These are phyloP conservation scores for Danaus chrysippus DNA, from an alignment of 2,888 invertebrate species.

Conservation along the genomic window DNA sequence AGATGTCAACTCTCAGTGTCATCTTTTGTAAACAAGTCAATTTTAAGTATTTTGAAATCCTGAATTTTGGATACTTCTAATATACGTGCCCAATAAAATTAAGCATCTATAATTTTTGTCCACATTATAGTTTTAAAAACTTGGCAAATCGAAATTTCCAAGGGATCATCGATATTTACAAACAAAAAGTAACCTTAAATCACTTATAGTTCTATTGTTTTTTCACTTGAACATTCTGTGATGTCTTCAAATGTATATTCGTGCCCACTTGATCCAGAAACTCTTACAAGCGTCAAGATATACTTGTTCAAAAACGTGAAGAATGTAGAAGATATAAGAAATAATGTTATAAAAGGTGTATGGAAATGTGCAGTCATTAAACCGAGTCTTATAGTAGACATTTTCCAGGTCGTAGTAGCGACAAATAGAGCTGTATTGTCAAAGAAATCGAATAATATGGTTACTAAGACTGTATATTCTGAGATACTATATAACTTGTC, in stretches of 20 bases:
- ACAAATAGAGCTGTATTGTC: conserved; percentile 82
- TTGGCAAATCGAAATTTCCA: too few species aligned
- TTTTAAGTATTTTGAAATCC: too few species aligned
- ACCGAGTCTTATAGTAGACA: conserved; percentile 79
- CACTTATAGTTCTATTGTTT: neutral
- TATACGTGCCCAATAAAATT: too few species aligned
- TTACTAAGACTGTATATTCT: conserved; percentile 81
- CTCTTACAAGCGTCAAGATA: conserved; percentile 62
- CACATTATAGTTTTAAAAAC: too few species aligned
- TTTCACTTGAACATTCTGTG: conserved; percentile 14
- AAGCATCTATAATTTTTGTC: too few species aligned
- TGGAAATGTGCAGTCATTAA: conserved; percentile 82
- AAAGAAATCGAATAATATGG: conserved; percentile 65
- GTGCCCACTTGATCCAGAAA: conserved; percentile 65
- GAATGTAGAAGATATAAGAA: conserved; percentile 76
- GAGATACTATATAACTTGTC: conserved; percentile 85
- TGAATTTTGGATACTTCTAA: too few species aligned
- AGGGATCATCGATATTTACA: neutral
- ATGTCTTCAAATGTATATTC: conserved; percentile 47
- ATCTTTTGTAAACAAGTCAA: too few species aligned
- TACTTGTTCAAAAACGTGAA: conserved; percentile 79
- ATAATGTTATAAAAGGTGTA: conserved; percentile 75
- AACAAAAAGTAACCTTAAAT: neutral
- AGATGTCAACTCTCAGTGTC: too few species aligned
- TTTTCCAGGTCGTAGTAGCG: conserved; percentile 80